phyloP scores from a whole-genome alignment of 2,888 invertebrate genomes.

The Ceraclea dissimilis region DNA sequence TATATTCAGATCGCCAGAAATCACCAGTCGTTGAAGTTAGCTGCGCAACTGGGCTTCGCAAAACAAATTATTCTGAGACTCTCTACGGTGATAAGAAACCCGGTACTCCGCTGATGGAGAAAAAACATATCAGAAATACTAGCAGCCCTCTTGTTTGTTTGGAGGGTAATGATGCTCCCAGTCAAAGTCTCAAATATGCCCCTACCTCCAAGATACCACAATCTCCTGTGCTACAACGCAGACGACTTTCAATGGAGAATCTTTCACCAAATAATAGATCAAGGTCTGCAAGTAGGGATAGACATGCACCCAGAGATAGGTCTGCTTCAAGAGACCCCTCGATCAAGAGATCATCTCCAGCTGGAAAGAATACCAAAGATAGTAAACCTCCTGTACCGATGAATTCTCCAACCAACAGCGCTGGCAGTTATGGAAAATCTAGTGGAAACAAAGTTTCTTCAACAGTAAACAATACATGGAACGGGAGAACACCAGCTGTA shows the following conservation, averaged over 20 bases:
- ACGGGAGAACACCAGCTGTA: conserved; percentile 51
- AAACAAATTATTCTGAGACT: conserved; percentile 59
- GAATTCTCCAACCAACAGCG: conserved; percentile 40
- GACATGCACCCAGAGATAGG: conserved; percentile 26
- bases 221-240: conserved; percentile 33
- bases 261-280: conserved; percentile 21
- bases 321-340: conserved; percentile 26
- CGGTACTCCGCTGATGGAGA: conserved; percentile 34
- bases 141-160: conserved; percentile 37
- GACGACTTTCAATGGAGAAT: conserved; percentile 28
- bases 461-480: conserved; percentile 64
- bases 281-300: conserved; percentile 25
- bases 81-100: conserved; percentile 51
- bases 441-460: conserved; percentile 46
- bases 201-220: conserved; percentile 34
- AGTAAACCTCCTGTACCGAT: conserved; percentile 43
- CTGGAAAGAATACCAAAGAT: conserved; percentile 40
- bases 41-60: conserved; percentile 61
- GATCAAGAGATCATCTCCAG: conserved; percentile 34
- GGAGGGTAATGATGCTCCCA: conserved; percentile 42
- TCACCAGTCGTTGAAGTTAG: conserved; percentile 52
- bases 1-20: conserved; percentile 36
- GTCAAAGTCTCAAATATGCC: conserved; percentile 36
- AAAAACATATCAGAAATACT: conserved; percentile 40
- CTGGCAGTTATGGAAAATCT: conserved; percentile 39